Base-by-base conservation (phyloP, 2,113 vertebrate species). In the Scortum barcoo region DNA sequence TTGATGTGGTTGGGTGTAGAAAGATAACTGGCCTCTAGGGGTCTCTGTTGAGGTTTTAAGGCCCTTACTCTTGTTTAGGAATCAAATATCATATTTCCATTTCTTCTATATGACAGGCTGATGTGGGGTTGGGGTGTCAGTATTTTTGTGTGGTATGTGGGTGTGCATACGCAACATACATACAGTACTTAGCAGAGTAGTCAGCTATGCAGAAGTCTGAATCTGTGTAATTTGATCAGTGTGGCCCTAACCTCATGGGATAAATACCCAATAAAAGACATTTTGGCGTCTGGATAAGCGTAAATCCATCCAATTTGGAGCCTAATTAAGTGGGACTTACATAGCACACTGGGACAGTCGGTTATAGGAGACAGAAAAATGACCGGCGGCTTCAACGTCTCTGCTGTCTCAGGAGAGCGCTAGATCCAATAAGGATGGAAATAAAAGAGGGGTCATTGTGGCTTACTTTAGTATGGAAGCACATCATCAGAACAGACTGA, bases 261-360 rank as follows among this genome's bases (percentile, higher is more conserved):
- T 92, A 85, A 89, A 93, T 73, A 81, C 68, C 58, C 85, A 90
- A 91, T 92, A 90, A 93, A 90, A 90, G 76, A 90, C 78, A 86
- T 91, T 88, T 90, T 92, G 87, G 81, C 60, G 24, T 88, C 88
- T 85, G 86, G 89, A 92, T 89, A 63, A 92, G 89, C 50, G 78
- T 92, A 93, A 94, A 95, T 93, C 87, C 90, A 72, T 93, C 89
- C 89, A 93, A 93, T 93, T 92, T 92, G 80, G 80, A 48, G 80
- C 75, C 88, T 95, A 93, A 95, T 95, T 92, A 94, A 93, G 87
- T 90, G 77, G 84, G 90, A 92, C 92, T 93, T 90, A 91, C 73
- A 83, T 63, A 75, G 88, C 90, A 85, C 86, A 69, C 68, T 62
- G 86, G 91, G 88, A 87, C 84, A 73, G 67, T 78, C 44, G 68